Base-by-base conservation (phyloP, 2,888 invertebrate species). In the Anticlea derivata region DNA sequence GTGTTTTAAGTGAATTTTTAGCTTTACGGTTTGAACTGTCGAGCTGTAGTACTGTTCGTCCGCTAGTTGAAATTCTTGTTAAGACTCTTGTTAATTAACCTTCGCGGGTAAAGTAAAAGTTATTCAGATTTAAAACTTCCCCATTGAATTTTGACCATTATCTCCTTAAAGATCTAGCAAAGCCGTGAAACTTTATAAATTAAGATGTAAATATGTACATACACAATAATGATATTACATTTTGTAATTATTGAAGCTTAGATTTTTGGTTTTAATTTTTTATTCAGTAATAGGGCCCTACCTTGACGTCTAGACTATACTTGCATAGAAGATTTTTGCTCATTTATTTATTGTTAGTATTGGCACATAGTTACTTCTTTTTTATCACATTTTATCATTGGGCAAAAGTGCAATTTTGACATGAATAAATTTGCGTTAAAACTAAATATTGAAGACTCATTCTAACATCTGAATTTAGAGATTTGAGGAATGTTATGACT, bases 161-260 rank as follows among this genome's bases (percentile, higher is more conserved):
- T 75, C 71, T 77, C 70, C 70, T 72, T 69, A 56, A 69, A 78
- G 78, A 68, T 75, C 73, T 74, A 68, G 73, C 77, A 78, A 75
- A 70, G 74, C 74, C 64, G 75, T 48, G 24, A 55, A 58, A 54
- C 49, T 73, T 70, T 69, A 73, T 71, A 76, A 73, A 69, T 75
- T 83, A 85, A 85, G 83, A 81, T 88, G 88, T 88, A 88, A 87
- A 89, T 88, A 89, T 89, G 88, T 89, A 89, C 75, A 88, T 87
- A 88, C 74, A 81, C 76, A 74, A 75, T 85, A 84, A 80, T 80
- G 80, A 83, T 85, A 83, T 83, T 83, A 80, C 57, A 60, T 54
- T 73, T 78, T 78, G 73, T 70, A 75, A 70, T 70, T 77, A 75
- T 75, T 73, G 74, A 77, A 72, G 68, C 74, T 74, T 80, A 73